These are phyloP conservation scores for Drosophila sp. DNA, from an alignment of 1,140 invertebrate genomes.

Conservation along the genomic window DNA sequence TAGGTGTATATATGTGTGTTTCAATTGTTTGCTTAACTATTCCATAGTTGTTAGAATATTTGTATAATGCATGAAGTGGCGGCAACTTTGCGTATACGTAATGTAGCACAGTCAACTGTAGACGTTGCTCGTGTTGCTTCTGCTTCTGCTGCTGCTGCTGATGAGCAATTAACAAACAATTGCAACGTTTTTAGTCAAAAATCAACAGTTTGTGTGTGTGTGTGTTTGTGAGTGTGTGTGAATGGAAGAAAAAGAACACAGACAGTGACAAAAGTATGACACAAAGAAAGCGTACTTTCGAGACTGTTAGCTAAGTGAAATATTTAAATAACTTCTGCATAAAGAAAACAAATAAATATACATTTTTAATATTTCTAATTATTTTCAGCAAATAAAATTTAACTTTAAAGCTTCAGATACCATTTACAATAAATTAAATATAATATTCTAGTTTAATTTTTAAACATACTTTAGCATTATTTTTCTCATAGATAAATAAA, in stretches of 20 bases:
- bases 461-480: no score
- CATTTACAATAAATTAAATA: no score
- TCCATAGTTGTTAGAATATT: conserved; percentile 75
- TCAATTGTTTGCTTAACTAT: conserved; percentile 56
- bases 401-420: no score
- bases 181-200: conserved; percentile 67
- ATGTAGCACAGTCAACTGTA: conserved; percentile 57
- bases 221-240: conserved; percentile 7
- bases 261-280: conserved; percentile 31
- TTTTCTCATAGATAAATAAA: no score
- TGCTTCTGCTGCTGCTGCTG: conserved; percentile 41
- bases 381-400: background rate
- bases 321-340: background rate
- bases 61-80: conserved; percentile 76
- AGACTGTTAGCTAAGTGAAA: conserved; percentile 6
- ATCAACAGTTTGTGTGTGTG: conserved; percentile 49
- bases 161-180: conserved; percentile 82
- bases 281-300: background rate
- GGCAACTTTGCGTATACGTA: conserved; percentile 75
- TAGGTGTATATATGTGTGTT: conserved; percentile 11
- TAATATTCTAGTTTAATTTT: no score
- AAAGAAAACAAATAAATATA: background rate
- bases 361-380: background rate
- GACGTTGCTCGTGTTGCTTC: conserved; percentile 13
- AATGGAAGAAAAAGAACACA: conserved; percentile 8